These are phyloP conservation scores for Hydra vulgaris DNA, from an alignment of 30 jellyfish, hydroid and myxozoan species.

Conservation along the genomic window DNA sequence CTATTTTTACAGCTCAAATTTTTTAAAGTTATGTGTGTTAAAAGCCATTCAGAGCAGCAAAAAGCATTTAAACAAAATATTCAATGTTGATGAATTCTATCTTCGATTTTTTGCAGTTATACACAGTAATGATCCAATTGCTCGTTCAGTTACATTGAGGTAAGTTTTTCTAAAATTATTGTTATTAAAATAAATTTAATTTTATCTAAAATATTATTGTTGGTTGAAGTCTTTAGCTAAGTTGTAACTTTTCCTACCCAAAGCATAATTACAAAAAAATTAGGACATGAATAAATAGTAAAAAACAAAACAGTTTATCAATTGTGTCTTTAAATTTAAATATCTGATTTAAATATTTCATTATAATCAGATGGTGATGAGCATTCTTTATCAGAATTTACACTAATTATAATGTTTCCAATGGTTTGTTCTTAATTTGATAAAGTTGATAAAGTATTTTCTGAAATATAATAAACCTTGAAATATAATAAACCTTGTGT, in stretches of 20 bases:
- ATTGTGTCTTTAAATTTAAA: too few species aligned
- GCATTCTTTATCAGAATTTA: too few species aligned
- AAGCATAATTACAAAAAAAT: conserved; percentile 1
- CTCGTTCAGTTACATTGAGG: conserved; percentile 95
- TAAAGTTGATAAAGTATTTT: too few species aligned
- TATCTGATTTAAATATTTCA: too few species aligned
- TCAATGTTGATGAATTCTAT: conserved; percentile 86
- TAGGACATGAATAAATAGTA: too few species aligned
- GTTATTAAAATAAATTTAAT: too few species aligned
- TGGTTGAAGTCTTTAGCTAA: background rate
- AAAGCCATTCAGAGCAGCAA: conserved; percentile 85
- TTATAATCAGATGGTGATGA: too few species aligned
- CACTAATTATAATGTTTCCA: too few species aligned
- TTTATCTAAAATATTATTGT: background rate
- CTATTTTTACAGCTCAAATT: conserved; percentile 56
- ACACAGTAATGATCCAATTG: conserved; percentile 98
- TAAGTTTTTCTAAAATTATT: conserved; percentile 9
- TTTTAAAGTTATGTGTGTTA: conserved; percentile 85
- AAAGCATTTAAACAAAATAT: conserved; percentile 77
- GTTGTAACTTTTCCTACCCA: background rate
- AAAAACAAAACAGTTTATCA: too few species aligned
- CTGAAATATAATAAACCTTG: too few species aligned
- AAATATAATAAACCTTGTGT: too few species aligned
- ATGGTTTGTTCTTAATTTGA: too few species aligned
- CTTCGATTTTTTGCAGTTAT: conserved; percentile 67